A percentile compares a stretch with the other conserved stretches of the same genome.
These are phyloP conservation scores for Tinamus guttatus DNA, from an alignment of 2,113 vertebrate species.

Conservation along the genomic window DNA sequence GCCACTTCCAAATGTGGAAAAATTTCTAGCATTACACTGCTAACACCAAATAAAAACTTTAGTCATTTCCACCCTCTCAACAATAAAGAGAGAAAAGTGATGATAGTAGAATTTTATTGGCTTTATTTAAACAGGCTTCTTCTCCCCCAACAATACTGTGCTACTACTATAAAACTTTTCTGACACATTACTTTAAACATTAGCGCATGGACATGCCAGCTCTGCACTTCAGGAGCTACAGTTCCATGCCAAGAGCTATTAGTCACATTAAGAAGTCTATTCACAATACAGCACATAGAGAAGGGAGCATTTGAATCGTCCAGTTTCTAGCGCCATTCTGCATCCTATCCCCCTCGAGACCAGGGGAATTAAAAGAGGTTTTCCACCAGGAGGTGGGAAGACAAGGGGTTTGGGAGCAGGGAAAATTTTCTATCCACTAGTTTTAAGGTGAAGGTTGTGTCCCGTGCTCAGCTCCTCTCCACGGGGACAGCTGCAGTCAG, in stretches of 20 bases:
- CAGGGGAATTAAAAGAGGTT: neutral
- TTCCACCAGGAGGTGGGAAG: neutral
- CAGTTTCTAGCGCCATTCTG: neutral
- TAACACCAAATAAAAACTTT: constrained; percentile 57
- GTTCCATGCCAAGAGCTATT: constrained; percentile 58
- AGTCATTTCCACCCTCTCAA: constrained; percentile 55
- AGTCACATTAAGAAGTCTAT: constrained; percentile 65
- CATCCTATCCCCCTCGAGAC: neutral
- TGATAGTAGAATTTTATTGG: constrained; percentile 54
- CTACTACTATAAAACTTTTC: constrained; percentile 66
- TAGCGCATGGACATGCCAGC: constrained; percentile 42
- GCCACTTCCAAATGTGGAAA: constrained; percentile 65
- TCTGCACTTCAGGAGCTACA: constrained; percentile 63
- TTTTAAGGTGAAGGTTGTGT: neutral
- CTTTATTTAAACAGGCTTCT: constrained; percentile 65
- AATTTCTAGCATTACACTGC: constrained; percentile 43
- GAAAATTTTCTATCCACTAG: neutral
- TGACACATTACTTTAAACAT: constrained; percentile 73
- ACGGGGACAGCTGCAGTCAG: neutral
- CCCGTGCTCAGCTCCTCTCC: neutral
- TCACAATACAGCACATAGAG: neutral
- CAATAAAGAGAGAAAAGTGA: constrained; percentile 61
- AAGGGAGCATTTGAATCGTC: neutral
- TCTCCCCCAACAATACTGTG: constrained; percentile 59
- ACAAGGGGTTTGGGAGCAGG: neutral